Percentiles rank a stretch among this genome's conserved stretches.
These are phyloP conservation scores for Gnathonemus longibarbis DNA, from an alignment of 2,113 vertebrate species.

Conservation along the genomic window DNA sequence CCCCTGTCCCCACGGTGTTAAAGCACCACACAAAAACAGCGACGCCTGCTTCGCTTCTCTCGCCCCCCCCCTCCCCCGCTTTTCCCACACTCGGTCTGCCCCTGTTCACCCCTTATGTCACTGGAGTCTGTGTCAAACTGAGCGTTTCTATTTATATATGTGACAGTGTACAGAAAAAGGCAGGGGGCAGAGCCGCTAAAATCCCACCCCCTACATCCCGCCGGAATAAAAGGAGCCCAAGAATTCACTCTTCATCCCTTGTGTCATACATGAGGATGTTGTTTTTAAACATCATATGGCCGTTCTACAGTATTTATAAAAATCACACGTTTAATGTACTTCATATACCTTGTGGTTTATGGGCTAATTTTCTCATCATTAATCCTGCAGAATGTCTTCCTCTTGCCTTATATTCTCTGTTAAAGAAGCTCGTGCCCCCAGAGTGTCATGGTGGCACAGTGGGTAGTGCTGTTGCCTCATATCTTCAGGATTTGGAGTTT, in stretches of 20 bases:
- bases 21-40: slow-evolving; percentile 74
- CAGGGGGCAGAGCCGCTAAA: slow-evolving; percentile 6
- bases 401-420: not conserved
- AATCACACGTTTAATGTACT: not conserved
- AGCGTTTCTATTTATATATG: slow-evolving; percentile 57
- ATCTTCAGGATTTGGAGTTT: not conserved
- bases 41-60: slow-evolving; percentile 12
- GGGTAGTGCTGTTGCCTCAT: not conserved
- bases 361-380: not conserved
- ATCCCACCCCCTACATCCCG: not conserved
- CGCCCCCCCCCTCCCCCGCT: slow-evolving; percentile 29
- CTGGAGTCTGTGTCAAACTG: slow-evolving; percentile 13
- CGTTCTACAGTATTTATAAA: not conserved
- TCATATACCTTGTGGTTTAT: not conserved
- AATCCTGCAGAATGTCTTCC: not conserved
- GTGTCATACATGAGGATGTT: not conserved
- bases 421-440: not conserved
- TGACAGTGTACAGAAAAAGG: slow-evolving; percentile 16
- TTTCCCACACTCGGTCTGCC: slow-evolving; percentile 11
- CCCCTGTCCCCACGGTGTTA: slow-evolving; percentile 77
- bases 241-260: not conserved
- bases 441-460: not conserved
- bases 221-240: not conserved
- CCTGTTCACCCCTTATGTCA: slow-evolving; percentile 32
- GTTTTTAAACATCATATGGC: not conserved